A percentile compares a stretch with the other conserved stretches of the same genome.
Conservation (phyloP, 2,888 invertebrate species). For the Pedicia rivosa region DNA sequence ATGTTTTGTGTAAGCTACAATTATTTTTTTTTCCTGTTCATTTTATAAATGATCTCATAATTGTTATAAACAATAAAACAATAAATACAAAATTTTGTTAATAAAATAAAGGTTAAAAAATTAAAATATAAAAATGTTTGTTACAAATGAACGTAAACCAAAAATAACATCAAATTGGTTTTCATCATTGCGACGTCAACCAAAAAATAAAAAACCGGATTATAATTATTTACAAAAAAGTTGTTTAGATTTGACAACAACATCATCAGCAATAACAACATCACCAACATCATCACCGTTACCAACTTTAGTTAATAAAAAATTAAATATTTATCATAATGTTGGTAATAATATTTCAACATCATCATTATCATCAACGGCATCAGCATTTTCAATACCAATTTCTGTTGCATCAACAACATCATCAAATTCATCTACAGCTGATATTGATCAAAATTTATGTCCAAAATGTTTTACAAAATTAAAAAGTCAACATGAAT, state of each 20-base stretch:
- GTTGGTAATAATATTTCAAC: no score
- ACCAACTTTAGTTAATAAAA: conserved; percentile 13
- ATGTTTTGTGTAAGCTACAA: no score
- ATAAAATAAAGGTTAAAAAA: background rate
- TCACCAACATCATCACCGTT: conserved; percentile 11
- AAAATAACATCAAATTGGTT: conserved; percentile 49
- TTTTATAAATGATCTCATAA: no score
- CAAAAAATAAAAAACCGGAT: conserved; percentile 22
- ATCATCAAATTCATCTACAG: background rate
- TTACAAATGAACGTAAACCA: conserved; percentile 3
- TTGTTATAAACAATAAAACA: no score
- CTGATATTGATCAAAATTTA: conserved; percentile 1
- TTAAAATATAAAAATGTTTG: no score
- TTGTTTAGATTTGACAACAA: conserved; percentile 24
- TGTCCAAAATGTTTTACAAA: conserved; percentile 3
- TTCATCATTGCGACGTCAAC: conserved; percentile 52
- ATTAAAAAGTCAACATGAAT: no score
- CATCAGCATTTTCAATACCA: background rate
- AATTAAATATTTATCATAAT: no score
- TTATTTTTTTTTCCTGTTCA: no score
- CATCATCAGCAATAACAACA: conserved; percentile 10
- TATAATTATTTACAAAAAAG: conserved; percentile 29
- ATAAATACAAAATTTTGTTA: no score
- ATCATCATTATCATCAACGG: background rate
- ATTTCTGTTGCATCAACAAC: background rate